Base-by-base conservation (phyloP, 1,140 invertebrate species). In the Brachionus sp. region DNA sequence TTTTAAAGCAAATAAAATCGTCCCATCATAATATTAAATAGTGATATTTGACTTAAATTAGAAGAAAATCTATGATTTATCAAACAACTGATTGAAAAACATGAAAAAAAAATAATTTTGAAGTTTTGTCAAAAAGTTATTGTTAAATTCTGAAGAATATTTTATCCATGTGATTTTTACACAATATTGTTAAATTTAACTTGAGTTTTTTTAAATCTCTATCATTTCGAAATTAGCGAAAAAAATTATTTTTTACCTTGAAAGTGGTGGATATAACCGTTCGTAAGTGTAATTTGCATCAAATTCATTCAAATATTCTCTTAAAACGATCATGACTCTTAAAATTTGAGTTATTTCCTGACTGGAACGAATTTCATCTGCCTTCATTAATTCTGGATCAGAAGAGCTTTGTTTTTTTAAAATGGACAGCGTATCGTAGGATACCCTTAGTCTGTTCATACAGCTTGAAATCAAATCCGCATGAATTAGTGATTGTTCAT, bases 301-400 rank as follows among this genome's bases (percentile, higher is more conserved):
- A 91, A 95, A 98, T 89, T 98, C 95, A 84, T 93, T 94, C 80
- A 98, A 93, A 87, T 98, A 98, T 90, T 98, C 95, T 86, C 95
- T 93, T 84, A 98, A 91, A 85, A 97, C 95, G 90, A 95, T 94
- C 86, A 98, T 92, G 25, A 98, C 94, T 83, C 96, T 92, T n/a
- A 93, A 93, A 87, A 95, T 94, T 42, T 92, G 91, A 85, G 91
- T 91, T 84, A 87, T 77, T 90, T 90, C 77, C 90, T 90, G 25
- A 82, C 83, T 29, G 9, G 70, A 70, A 68, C 57, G 78, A 19
- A 80, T 75, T 16, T 66, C 62, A 23, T 80, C 84, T 1, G 19
- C 33, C 35, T 77, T 64, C 4, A 12, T n/a, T 23, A 35, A 19
- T 42, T 53, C 70, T 5, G 70, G 9, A 44, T 84, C 42, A 25